Evolutionary conservation across 2,888 invertebrate species (phyloP).

Genomic region (Microdon myrmicae): DNA sequence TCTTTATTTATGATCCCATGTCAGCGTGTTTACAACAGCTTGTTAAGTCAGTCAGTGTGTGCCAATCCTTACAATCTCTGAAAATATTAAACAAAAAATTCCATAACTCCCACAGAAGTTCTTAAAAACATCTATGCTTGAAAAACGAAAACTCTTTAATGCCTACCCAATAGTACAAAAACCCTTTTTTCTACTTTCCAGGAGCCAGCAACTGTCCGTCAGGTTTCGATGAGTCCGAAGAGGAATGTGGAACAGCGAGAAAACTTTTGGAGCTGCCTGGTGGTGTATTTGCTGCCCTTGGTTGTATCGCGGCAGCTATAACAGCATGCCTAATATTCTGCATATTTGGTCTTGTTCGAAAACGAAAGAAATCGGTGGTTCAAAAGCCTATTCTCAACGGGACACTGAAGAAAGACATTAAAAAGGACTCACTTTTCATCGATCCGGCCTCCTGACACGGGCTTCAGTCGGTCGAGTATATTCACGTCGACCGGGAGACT

Average conservation of each 20-base stretch:
- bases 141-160: too few relatives aligned
- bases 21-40: too few relatives aligned
- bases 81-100: too few relatives aligned
- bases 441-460: slow-evolving; percentile 85
- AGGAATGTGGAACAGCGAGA: slow-evolving; percentile 72
- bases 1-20: too few relatives aligned
- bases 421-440: slow-evolving; percentile 66
- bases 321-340: slow-evolving; percentile 71
- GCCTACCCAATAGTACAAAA: background rate
- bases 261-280: slow-evolving; percentile 70
- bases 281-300: slow-evolving; percentile 69
- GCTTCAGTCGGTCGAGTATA: slow-evolving; percentile 89
- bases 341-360: slow-evolving; percentile 71
- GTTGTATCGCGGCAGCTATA: slow-evolving; percentile 72
- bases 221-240: slow-evolving; percentile 77
- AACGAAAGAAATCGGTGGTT: slow-evolving; percentile 69
- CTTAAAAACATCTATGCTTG: too few relatives aligned
- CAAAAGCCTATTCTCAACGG: slow-evolving; percentile 68
- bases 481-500: slow-evolving; percentile 92
- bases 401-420: slow-evolving; percentile 73
- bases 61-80: too few relatives aligned
- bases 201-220: slow-evolving; percentile 72
- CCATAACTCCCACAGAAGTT: too few relatives aligned
- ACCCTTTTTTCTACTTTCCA: slow-evolving; percentile 53
- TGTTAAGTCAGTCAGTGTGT: too few relatives aligned